A percentile compares a stretch with the other conserved stretches of the same genome.
Conservation (phyloP, 2,113 vertebrate species). For the Lanius collurio region DNA sequence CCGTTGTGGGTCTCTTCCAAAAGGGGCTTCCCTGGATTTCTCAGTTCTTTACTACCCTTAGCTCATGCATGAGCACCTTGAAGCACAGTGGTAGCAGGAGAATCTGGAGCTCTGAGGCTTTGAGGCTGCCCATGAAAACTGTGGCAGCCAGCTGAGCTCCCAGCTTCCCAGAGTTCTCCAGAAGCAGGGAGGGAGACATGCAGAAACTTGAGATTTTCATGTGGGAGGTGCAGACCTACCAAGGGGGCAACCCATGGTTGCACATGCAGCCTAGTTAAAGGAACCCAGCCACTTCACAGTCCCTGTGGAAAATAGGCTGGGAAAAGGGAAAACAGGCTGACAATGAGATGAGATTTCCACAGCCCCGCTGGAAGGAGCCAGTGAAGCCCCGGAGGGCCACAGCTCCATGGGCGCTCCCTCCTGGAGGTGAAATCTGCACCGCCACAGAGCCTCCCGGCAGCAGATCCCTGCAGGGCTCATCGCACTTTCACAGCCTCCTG, state of each 20-base stretch:
- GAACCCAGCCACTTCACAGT: fast-evolving
- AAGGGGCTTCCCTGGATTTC: neutral
- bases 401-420: neutral
- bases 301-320: neutral
- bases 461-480: no score
- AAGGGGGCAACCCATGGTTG: neutral
- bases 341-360: neutral
- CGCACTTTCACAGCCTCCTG: fast-evolving
- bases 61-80: neutral
- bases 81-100: neutral
- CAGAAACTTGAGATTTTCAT: neutral
- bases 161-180: fast-evolving
- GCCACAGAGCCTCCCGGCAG: neutral
- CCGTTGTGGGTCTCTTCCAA: neutral
- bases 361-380: neutral
- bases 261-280: neutral
- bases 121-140: neutral
- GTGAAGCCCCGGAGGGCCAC: neutral
- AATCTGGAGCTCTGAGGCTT: neutral
- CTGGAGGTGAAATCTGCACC: neutral
- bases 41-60: neutral
- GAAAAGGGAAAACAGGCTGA: neutral
- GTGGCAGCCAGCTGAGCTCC: neutral
- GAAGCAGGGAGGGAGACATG: fast-evolving
- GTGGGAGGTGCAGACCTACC: neutral